Percentiles rank a stretch among this genome's conserved stretches.
Conservation (phyloP, 2,113 vertebrate genomes). For the Hippocampus guttulatus region DNA sequence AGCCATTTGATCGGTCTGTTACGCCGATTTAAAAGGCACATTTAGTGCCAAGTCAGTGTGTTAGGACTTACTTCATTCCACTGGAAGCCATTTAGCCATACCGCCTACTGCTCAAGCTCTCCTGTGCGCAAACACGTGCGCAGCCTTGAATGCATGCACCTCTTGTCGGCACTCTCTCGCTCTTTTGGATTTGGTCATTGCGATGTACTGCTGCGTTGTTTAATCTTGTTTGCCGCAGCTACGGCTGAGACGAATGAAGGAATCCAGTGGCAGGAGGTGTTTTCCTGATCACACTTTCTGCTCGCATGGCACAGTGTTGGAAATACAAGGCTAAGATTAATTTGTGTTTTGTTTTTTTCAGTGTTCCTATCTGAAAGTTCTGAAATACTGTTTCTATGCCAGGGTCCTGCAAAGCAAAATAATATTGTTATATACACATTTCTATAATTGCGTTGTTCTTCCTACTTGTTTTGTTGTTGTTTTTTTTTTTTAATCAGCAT, state of each 20-base stretch:
- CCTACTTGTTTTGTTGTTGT: too few relatives aligned
- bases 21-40: neutral
- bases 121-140: constrained; percentile 4
- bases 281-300: constrained; percentile 3
- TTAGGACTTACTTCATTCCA: constrained; percentile 15
- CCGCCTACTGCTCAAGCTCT: neutral
- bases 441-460: too few relatives aligned
- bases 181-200: constrained; percentile 38
- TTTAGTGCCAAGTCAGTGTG: constrained; percentile 7
- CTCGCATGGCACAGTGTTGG: neutral
- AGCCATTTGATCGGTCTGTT: neutral
- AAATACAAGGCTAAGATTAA: neutral
- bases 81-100: constrained; percentile 23
- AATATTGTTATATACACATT: too few relatives aligned
- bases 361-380: too few relatives aligned
- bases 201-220: constrained; percentile 23
- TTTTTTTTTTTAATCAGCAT: too few relatives aligned
- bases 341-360: neutral
- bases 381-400: too few relatives aligned
- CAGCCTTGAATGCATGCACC: constrained; percentile 14
- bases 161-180: constrained; percentile 18
- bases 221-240: constrained; percentile 20
- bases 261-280: constrained; percentile 10
- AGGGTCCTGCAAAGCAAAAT: too few relatives aligned
- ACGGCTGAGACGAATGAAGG: constrained; percentile 7